phyloP scores from a whole-genome alignment of 2,888 invertebrate genomes.

The Heliconius aoede region DNA sequence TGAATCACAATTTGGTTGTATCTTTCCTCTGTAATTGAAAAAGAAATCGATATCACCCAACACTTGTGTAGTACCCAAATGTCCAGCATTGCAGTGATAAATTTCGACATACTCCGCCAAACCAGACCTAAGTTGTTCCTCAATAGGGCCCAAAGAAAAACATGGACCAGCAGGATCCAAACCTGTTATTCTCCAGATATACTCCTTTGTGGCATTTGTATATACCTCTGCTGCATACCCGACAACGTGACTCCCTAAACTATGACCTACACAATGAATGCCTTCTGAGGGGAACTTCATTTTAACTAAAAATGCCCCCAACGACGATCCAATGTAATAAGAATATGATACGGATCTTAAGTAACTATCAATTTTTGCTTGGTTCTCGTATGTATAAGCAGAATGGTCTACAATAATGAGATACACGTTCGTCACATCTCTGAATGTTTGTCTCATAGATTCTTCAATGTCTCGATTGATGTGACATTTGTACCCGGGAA shows the following conservation, averaged over 20 bases:
- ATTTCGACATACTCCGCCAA: constrained; percentile 76
- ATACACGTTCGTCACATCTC: constrained; percentile 40
- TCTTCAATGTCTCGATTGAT: constrained; percentile 47
- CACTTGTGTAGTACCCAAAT: constrained; percentile 61
- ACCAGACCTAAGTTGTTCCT: constrained; percentile 62
- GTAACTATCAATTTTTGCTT: constrained; percentile 45
- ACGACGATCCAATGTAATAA: constrained; percentile 45
- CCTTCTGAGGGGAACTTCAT: constrained; percentile 40
- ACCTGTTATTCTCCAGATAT: constrained; percentile 45
- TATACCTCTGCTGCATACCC: constrained; percentile 45
- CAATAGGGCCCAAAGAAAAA: constrained; percentile 42
- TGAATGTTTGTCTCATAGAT: constrained; percentile 43
- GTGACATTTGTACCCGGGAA: constrained; percentile 47
- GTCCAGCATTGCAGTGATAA: constrained; percentile 73
- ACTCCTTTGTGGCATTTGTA: constrained; percentile 32
- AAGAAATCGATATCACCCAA: constrained; percentile 74
- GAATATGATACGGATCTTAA: constrained; percentile 49
- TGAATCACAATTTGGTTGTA: constrained; percentile 33
- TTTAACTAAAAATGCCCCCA: constrained; percentile 44
- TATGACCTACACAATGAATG: constrained; percentile 48
- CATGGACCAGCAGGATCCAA: constrained; percentile 51
- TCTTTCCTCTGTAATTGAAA: constrained; percentile 61
- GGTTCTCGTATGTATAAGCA: constrained; percentile 44
- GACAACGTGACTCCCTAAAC: constrained; percentile 49
- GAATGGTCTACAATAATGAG: constrained; percentile 50